Evolutionary conservation across 2,888 invertebrate genomes (phyloP).

Genomic region (Macaria notata): DNA sequence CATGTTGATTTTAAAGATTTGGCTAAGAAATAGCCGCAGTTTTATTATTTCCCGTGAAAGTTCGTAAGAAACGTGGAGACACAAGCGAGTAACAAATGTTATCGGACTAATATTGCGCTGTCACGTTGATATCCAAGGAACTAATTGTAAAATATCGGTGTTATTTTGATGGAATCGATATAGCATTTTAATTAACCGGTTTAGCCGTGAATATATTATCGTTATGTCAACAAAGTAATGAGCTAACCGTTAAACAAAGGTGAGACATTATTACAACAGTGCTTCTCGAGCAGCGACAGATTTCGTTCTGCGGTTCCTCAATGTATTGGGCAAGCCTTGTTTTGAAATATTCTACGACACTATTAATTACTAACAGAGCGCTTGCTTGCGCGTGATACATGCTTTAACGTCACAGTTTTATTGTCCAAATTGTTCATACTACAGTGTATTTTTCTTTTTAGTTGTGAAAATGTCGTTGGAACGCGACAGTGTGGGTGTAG

Average conservation of each 20-base stretch:
- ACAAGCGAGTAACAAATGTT: background rate
- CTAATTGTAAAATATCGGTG: constrained; percentile 17
- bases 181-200: constrained; percentile 61
- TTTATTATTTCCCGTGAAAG: background rate
- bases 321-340: constrained; percentile 7
- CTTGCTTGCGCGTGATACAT: background rate
- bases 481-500: constrained; percentile 61
- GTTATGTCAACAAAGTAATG: constrained; percentile 70
- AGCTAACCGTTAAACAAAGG: constrained; percentile 59
- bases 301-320: background rate
- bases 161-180: constrained; percentile 67
- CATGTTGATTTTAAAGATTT: constrained; percentile 56
- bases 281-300: constrained; percentile 5
- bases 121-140: constrained; percentile 1
- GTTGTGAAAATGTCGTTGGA: constrained; percentile 63
- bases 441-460: constrained; percentile 1
- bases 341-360: constrained; percentile 13
- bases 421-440: background rate
- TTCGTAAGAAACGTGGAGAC: background rate
- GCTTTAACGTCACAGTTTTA: too few relatives aligned
- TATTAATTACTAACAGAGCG: background rate
- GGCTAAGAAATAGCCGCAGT: background rate
- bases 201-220: constrained; percentile 63
- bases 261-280: constrained; percentile 40
- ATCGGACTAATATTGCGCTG: background rate